Conservation (phyloP, 2,113 vertebrate species). For the Tringa solitaria region DNA sequence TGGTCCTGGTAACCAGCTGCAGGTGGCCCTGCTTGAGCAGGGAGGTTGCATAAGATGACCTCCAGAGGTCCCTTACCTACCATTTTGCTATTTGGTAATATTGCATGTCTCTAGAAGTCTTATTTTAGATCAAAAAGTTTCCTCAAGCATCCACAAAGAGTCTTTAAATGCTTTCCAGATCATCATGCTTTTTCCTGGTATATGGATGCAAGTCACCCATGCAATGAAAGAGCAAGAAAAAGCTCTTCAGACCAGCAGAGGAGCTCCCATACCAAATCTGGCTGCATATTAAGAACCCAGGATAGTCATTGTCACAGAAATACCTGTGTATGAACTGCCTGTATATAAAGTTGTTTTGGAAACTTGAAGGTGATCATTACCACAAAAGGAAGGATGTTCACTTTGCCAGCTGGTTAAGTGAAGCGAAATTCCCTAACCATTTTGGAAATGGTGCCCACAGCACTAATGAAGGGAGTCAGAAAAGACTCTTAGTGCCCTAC, state of each 20-base stretch:
- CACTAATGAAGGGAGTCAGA: neutral
- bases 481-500: neutral
- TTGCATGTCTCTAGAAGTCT: neutral
- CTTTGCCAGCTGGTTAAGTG: neutral
- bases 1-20: neutral
- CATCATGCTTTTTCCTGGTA: neutral
- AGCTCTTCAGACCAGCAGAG: neutral
- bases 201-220: neutral
- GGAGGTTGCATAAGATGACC: neutral
- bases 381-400: neutral
- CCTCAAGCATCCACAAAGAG: neutral
- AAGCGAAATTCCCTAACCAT: neutral
- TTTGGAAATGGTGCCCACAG: neutral
- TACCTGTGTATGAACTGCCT: neutral
- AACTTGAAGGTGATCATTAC: neutral
- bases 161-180: neutral
- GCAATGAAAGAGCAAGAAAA: neutral
- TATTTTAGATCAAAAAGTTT: neutral
- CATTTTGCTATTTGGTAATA: neutral
- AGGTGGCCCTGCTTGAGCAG: neutral
- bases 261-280: neutral
- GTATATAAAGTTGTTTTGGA: neutral
- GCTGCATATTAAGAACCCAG: neutral
- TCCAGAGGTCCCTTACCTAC: neutral
- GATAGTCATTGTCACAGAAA: neutral